phyloP scores from a whole-genome alignment of 2,797 vertebrate species.

The Sebastes diaconus region DNA sequence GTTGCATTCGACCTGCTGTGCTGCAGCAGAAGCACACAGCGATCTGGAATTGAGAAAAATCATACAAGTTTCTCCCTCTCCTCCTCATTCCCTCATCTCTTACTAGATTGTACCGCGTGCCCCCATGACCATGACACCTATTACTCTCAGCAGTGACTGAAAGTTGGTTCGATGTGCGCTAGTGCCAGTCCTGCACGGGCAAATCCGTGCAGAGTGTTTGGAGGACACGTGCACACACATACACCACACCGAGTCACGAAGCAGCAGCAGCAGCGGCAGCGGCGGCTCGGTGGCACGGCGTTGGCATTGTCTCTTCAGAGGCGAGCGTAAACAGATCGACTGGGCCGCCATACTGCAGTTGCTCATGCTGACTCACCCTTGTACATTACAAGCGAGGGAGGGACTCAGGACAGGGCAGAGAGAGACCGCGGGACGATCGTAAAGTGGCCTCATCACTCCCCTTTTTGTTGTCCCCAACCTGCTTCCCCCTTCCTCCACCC shows the following conservation, averaged over 20 bases:
- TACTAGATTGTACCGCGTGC: slow-evolving; percentile 26
- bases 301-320: slow-evolving; percentile 58
- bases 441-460: slow-evolving; percentile 28
- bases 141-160: slow-evolving; percentile 44
- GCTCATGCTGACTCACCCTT: slow-evolving; percentile 79
- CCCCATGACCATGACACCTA: slow-evolving; percentile 43
- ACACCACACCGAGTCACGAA: slow-evolving; percentile 36
- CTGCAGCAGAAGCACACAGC: slow-evolving; percentile 21
- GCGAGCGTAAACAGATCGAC: slow-evolving; percentile 67
- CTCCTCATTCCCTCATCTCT: slow-evolving; percentile 8
- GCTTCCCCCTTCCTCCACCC: slow-evolving; percentile 17
- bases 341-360: slow-evolving; percentile 61
- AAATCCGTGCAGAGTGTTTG: slow-evolving; percentile 17
- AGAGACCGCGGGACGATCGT: slow-evolving; percentile 26
- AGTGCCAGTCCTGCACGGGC: background rate
- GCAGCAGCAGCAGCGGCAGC: slow-evolving; percentile 10
- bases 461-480: slow-evolving; percentile 10
- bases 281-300: slow-evolving; percentile 14
- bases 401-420: slow-evolving; percentile 24
- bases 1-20: slow-evolving; percentile 13
- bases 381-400: slow-evolving; percentile 54
- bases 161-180: slow-evolving; percentile 16
- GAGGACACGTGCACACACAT: slow-evolving; percentile 27
- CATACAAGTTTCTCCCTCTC: background rate
- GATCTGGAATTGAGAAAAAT: slow-evolving; percentile 6